Evolutionary conservation across 2,113 vertebrate species (phyloP).

Genomic region (Sturnira hondurensis): DNA sequence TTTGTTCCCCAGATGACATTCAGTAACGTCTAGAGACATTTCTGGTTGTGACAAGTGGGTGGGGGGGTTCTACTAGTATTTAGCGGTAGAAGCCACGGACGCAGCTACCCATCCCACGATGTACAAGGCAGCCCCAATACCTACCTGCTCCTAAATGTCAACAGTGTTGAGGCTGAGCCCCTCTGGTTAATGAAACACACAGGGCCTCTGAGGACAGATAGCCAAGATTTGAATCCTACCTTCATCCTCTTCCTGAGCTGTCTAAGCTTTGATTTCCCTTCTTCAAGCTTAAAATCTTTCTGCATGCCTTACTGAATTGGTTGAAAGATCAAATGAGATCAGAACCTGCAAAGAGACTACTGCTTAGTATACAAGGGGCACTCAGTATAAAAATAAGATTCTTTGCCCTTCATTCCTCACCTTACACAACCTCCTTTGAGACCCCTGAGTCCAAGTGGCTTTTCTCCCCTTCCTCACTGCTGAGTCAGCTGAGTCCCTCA

Average conservation of each 20-base stretch:
- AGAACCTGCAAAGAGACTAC: background rate
- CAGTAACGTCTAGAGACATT: background rate
- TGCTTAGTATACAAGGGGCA: background rate
- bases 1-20: background rate
- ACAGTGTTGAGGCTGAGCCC: background rate
- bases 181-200: background rate
- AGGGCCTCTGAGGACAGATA: background rate
- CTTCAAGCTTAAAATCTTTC: background rate
- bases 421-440: background rate
- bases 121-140: background rate
- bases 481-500: background rate
- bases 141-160: background rate
- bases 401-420: background rate
- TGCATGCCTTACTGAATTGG: background rate
- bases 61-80: background rate
- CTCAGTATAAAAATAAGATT: background rate
- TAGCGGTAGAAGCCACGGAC: background rate
- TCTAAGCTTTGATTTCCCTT: background rate
- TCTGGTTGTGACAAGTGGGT: background rate
- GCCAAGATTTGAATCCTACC: background rate
- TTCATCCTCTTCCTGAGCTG: background rate
- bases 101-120: background rate
- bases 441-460: background rate
- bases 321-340: background rate
- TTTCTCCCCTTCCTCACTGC: background rate